Conservation (phyloP, 2,888 invertebrate genomes). For the Sphaeridia pumilis region DNA sequence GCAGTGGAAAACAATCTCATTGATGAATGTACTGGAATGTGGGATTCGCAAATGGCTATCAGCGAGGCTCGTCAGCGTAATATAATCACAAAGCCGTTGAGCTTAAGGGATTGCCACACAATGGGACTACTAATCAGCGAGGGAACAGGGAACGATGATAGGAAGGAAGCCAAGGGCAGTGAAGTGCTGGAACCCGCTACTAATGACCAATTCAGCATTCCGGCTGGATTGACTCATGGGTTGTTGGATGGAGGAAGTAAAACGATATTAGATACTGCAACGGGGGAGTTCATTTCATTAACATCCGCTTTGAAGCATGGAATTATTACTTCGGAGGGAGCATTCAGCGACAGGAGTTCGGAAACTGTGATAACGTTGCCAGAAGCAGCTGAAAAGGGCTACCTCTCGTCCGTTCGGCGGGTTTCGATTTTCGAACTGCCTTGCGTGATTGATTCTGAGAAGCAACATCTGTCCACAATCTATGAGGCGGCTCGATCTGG, state of each 20-base stretch:
- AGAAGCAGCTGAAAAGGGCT: constrained; percentile 80
- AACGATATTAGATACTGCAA: constrained; percentile 69
- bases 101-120: constrained; percentile 75
- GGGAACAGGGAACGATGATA: constrained; percentile 41
- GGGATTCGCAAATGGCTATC: constrained; percentile 55
- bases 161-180: neutral
- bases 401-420: constrained; percentile 74
- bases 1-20: constrained; percentile 67
- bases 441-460: constrained; percentile 71
- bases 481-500: constrained; percentile 68
- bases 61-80: constrained; percentile 71
- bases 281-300: constrained; percentile 66
- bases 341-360: constrained; percentile 60
- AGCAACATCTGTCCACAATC: constrained; percentile 69
- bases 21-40: constrained; percentile 70
- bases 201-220: constrained; percentile 59
- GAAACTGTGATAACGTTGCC: constrained; percentile 61
- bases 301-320: constrained; percentile 71
- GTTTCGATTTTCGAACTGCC: constrained; percentile 86
- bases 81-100: constrained; percentile 75
- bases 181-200: constrained; percentile 67
- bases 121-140: constrained; percentile 61
- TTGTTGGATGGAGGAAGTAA: constrained; percentile 74
- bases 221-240: constrained; percentile 76
- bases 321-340: constrained; percentile 60